Evolutionary conservation across 1,140 invertebrate species (phyloP), one percentile per base, ranked within the genome.

Genomic region (Hyles euphorbiae): DNA sequence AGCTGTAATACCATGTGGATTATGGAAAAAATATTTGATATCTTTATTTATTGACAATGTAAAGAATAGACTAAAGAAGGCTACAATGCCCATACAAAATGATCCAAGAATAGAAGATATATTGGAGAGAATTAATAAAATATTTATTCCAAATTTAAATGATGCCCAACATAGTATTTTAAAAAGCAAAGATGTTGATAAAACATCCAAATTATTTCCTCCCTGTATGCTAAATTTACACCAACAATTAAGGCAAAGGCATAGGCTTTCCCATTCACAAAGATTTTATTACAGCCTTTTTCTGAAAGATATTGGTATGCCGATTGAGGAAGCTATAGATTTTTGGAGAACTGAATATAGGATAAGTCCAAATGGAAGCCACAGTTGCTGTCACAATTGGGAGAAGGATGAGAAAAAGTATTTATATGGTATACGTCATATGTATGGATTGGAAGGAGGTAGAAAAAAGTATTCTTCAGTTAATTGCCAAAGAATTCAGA

Each of bases 151-250:
- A 11, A 46, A 58, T 74, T 76, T 53, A 73, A 65, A 40, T 40
- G 36, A 40, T 5, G 8, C 22, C 7, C 58, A 45, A 46, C 72
- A 34, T 12, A 75, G 69, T 53, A 50, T 84, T 53, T 69, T 89
- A 52, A 81, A 74, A n/a, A 78, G 79, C 50, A 60, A 68, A 32
- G 88, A 92, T 59, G 90, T 93, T 55, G 86, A 92, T 61, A 32
- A 76, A 56, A 75, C 92, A 68, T 89, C 89, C 5, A 84, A 81
- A 61, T 85, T 89, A 34, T 96, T 95, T 86, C 95, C 95, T 12
- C 91, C 92, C 1, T 96, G 95, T 77, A 96, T 96, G 94, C 86
- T 91, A 62, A 92, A 94, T 72, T 83, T 96, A 50, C 94, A 95
- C 73, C 72, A 87, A n/a, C 67, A 83, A 50, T 69, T 96, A 44